Evolutionary conservation across 2,888 invertebrate genomes (phyloP), one percentile per base, ranked within the genome.

Genomic region (Trichogramma evanescens): DNA sequence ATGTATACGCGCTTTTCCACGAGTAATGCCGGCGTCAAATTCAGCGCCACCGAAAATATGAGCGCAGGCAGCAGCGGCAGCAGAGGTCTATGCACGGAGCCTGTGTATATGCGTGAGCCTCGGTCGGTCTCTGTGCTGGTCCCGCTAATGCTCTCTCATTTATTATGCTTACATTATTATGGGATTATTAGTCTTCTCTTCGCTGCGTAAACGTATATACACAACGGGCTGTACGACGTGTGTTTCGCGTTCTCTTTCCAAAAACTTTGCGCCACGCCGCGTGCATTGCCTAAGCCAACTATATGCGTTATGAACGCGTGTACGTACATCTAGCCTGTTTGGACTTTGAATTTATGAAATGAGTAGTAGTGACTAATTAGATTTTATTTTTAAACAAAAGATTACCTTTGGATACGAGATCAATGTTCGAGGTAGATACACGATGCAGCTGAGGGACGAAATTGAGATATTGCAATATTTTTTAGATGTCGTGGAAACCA

Each of bases 141-240:
- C 70, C 70, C 73, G 73, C 74, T 76, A 76, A 76, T 75, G 75
- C 71, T 65, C 63, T 65, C 64, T 70, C 74, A 74, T 77, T 75
- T 74, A 74, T 77, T 74, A 74, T 70, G 71, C 74, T 75, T 76
- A 75, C 73, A 76, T 76, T 76, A 76, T 76, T 76, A 74, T 72
- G 70, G 73, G 73, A 75, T 75, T 76, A 76, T 76, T 76, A 74
- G 72, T 76, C 72, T 74, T 71, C 69, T 67, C 68, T 65, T 39
- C 39, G n/a, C 45, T 45, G 8, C n/a, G 9, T 26, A 26, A 26
- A 26, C 26, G 26, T 26, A 26, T 26, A 26, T 26, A 26, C 26
- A 26, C 3, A 26, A 26, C 26, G 26, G 26, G 26, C 26, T 26
- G 26, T 26, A 26, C 26, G 9, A 9, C 40, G 5, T 50, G 52